These are phyloP conservation scores for Morpho deidamia DNA, from an alignment of 2,888 invertebrate species.

Conservation along the genomic window DNA sequence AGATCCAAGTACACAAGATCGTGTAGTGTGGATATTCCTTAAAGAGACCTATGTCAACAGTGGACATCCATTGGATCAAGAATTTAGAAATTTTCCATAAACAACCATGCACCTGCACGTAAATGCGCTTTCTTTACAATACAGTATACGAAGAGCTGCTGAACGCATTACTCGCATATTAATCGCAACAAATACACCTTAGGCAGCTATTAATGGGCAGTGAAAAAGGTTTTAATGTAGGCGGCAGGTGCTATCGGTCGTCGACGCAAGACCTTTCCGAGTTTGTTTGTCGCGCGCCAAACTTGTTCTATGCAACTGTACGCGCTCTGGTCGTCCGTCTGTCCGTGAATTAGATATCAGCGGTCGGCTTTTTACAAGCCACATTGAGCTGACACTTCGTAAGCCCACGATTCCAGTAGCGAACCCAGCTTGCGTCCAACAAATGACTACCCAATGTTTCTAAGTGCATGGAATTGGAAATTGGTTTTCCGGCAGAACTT, in stretches of 20 bases:
- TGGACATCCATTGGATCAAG: too few relatives aligned
- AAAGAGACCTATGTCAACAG: too few relatives aligned
- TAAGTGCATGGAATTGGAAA: slow-evolving; percentile 6
- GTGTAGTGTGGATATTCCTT: too few relatives aligned
- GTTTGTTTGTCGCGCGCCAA: slow-evolving; percentile 52
- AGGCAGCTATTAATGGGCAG: slow-evolving; percentile 2
- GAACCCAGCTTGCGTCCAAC: slow-evolving; percentile 15
- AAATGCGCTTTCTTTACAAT: slow-evolving; percentile 7
- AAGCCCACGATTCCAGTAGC: slow-evolving; percentile 10
- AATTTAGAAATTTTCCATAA: too few relatives aligned
- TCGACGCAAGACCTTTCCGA: slow-evolving; percentile 66
- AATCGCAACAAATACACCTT: slow-evolving; percentile 12
- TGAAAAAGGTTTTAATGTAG: slow-evolving; percentile 12
- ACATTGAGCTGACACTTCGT: slow-evolving; percentile 31
- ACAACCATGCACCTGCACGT: neutral
- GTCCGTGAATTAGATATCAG: slow-evolving; percentile 36
- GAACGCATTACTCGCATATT: slow-evolving; percentile 5
- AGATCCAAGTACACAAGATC: too few relatives aligned
- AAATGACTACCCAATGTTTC: slow-evolving; percentile 11
- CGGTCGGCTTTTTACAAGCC: slow-evolving; percentile 36
- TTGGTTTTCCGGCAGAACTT: too few relatives aligned
- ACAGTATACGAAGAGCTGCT: neutral
- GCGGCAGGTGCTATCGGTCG: slow-evolving; percentile 63
- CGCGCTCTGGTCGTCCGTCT: too few relatives aligned
- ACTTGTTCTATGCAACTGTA: slow-evolving; percentile 32